A percentile compares a stretch with the other conserved stretches of the same genome.
These are phyloP conservation scores for Phalloptychus januarius DNA, from an alignment of 2,797 vertebrate genomes.

Conservation along the genomic window DNA sequence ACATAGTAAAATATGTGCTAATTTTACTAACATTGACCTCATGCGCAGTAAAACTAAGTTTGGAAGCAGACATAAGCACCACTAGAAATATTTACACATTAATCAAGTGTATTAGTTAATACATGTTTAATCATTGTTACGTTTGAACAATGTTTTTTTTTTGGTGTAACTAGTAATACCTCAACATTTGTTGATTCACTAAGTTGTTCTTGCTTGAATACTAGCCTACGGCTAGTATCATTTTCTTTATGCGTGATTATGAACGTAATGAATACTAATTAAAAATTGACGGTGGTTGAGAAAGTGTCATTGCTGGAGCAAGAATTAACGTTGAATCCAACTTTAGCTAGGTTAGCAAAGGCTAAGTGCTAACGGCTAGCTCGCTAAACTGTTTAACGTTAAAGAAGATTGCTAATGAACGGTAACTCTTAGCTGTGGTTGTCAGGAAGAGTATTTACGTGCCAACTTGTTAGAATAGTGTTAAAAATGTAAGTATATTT, in stretches of 20 bases:
- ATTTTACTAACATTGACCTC: constrained; percentile 34
- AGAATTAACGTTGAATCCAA: not conserved
- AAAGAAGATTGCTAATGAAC: not conserved
- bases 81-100: not conserved
- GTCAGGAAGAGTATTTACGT: not conserved
- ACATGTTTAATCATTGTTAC: not conserved
- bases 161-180: not conserved
- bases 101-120: constrained; percentile 4
- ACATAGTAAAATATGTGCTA: constrained; percentile 3
- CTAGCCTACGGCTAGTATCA: too few species aligned
- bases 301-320: not conserved
- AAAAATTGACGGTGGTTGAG: not conserved
- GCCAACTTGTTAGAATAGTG: not conserved
- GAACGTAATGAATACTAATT: not conserved
- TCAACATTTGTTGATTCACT: not conserved
- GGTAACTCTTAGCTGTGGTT: not conserved
- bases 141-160: not conserved
- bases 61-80: constrained; percentile 7
- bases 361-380: not conserved
- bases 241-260: not conserved
- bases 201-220: not conserved
- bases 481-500: not conserved
- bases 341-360: not conserved
- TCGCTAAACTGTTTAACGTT: not conserved
- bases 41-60: not conserved